Conservation (phyloP, 2,797 vertebrate genomes). For the Arrhamphus sclerolepis region DNA sequence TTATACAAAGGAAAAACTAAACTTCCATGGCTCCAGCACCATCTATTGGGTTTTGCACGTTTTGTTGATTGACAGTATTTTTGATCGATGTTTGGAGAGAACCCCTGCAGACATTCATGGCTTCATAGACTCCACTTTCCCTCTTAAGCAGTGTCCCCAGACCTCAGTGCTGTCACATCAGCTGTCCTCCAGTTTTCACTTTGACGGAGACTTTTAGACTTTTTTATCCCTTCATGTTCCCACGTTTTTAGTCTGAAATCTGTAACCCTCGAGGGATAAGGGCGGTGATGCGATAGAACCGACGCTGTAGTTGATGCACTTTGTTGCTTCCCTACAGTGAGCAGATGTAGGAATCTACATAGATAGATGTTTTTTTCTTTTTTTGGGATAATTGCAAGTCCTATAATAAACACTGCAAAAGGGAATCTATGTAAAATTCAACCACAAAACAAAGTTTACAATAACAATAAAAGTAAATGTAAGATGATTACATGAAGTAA, state of each 20-base stretch:
- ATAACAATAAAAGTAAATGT: too few species aligned
- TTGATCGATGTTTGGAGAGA: not conserved
- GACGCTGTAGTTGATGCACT: not conserved
- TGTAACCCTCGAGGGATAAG: not conserved
- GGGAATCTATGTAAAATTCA: too few species aligned
- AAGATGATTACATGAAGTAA: too few species aligned
- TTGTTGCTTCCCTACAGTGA: not conserved
- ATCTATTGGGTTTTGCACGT: not conserved
- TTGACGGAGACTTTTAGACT: not conserved
- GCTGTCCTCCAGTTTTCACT: not conserved
- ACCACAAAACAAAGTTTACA: too few species aligned
- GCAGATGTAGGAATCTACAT: too few species aligned
- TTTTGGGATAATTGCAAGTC: too few species aligned
- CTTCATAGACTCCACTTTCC: not conserved
- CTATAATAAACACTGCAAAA: too few species aligned
- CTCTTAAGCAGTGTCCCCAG: not conserved
- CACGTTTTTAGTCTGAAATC: not conserved
- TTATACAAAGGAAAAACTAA: not conserved
- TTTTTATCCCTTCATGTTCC: not conserved
- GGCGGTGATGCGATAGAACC: constrained; percentile 5
- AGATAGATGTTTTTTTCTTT: too few species aligned
- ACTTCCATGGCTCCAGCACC: not conserved
- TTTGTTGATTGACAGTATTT: not conserved
- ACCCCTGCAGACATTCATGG: not conserved
- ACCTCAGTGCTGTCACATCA: not conserved